Evolutionary conservation across 2,113 vertebrate genomes (phyloP).

Genomic region (Pachyramphus minor): DNA sequence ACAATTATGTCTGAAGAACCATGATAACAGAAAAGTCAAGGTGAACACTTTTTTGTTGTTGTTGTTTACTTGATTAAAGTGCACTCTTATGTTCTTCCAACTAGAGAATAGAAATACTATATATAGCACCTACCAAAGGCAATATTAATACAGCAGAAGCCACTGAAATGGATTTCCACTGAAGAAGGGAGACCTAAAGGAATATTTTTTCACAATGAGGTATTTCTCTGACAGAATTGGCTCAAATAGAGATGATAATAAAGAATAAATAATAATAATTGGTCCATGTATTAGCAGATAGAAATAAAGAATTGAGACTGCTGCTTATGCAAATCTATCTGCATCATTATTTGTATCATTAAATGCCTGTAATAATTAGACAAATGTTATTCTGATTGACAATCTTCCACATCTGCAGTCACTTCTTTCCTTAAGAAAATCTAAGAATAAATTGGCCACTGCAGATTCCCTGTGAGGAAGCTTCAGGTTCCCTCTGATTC

Average conservation of each 20-base stretch:
- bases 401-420: background rate
- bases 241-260: background rate
- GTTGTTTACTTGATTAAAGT: conserved; percentile 17
- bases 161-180: background rate
- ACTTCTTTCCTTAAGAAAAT: background rate
- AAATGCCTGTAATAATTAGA: background rate
- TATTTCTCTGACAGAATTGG: background rate
- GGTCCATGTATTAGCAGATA: background rate
- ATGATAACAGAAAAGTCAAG: background rate
- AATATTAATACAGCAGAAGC: background rate
- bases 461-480: background rate
- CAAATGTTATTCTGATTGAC: background rate
- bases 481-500: background rate
- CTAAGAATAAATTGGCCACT: background rate
- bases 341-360: background rate
- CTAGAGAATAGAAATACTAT: background rate
- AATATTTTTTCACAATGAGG: background rate
- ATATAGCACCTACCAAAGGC: background rate
- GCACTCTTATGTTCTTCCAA: background rate
- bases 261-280: background rate
- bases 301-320: background rate
- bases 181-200: background rate
- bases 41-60: background rate
- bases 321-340: background rate
- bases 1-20: conserved; percentile 21